A percentile compares a stretch with the other conserved stretches of the same genome.
These are phyloP conservation scores for Agonopterix subpropinquella DNA, from an alignment of 2,888 invertebrate genomes.

Conservation along the genomic window DNA sequence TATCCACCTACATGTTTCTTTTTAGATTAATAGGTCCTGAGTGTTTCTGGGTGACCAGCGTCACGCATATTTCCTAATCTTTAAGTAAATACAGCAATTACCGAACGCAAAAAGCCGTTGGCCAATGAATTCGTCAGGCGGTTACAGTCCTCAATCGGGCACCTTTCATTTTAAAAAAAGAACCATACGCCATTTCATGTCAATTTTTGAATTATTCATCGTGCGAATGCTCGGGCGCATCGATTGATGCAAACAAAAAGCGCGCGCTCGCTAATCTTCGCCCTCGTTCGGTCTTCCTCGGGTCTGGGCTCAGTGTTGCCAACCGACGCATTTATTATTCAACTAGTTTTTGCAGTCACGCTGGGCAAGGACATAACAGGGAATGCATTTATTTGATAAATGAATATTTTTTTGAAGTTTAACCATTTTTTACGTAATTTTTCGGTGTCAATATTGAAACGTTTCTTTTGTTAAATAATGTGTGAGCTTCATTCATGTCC, in stretches of 20 bases:
- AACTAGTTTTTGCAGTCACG: slow-evolving; percentile 72
- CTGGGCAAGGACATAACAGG: slow-evolving; percentile 67
- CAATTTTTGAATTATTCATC: slow-evolving; percentile 76
- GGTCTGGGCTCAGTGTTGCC: slow-evolving; percentile 60
- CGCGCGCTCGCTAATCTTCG: slow-evolving; percentile 72
- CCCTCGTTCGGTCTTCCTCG: slow-evolving; percentile 55
- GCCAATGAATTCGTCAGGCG: slow-evolving; percentile 75
- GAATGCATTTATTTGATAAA: slow-evolving; percentile 73
- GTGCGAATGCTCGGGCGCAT: slow-evolving; percentile 75
- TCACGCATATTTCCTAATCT: not conserved
- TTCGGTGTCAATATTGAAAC: slow-evolving; percentile 54
- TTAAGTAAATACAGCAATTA: slow-evolving; percentile 68
- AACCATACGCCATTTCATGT: slow-evolving; percentile 76
- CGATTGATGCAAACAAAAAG: slow-evolving; percentile 76
- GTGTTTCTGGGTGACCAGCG: too few relatives aligned
- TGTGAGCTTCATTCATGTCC: slow-evolving; percentile 39
- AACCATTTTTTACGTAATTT: slow-evolving; percentile 48
- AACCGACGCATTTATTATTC: slow-evolving; percentile 67
- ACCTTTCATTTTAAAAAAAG: slow-evolving; percentile 74
- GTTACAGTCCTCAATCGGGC: slow-evolving; percentile 76
- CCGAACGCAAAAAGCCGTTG: slow-evolving; percentile 67
- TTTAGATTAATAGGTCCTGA: too few relatives aligned
- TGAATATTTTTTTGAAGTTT: slow-evolving; percentile 47
- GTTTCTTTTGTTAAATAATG: slow-evolving; percentile 36
- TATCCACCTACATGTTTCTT: slow-evolving; percentile 17